Evolutionary conservation across 2,113 vertebrate genomes (phyloP), one percentile per base, ranked within the genome.

Genomic region (Ctenomys sociabilis): DNA sequence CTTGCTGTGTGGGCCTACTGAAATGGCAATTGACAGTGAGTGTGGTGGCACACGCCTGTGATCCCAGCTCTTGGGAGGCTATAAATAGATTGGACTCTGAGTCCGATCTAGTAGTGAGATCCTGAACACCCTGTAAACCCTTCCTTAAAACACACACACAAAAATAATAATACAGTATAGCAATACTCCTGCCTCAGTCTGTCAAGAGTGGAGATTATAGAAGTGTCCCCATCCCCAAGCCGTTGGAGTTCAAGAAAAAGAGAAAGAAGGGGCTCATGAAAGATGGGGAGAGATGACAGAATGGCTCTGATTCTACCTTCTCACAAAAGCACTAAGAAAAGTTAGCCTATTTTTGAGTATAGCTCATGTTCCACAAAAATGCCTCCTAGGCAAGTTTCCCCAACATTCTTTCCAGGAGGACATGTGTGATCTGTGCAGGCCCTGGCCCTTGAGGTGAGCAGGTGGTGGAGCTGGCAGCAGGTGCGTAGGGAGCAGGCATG

Each of bases 401-500:
- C 77, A 68, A 4, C 32, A 52, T 77, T 90, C 85, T 88, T 85
- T 61, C 90, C 19, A 57, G 70, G 75, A 88, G 72, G 43, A 96
- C 77, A 61, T 0, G 0, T 21, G 37, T 35, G 68, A 26, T 52
- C 24, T 8, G 0, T 0, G 0, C 10, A 19, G 6, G 7, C 30
- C 2, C 59, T 59, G 37, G 24, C 30, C 30, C 45, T 59, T 1
- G 2, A 37, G 35, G 14, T 6, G 57, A 37, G 3, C 2, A 43
- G 30, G 24, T 19, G 4, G 1, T 32, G 26, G 68, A 45, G 7
- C 32, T 8, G 37, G 5, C 2, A 40, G 12, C 9, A 40, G 35
- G 26, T 9, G 7, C 9, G 24, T 49, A 4, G 1, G 7, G 49
- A 30, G 26, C 61, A 61, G 54, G 11, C n/a, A 4, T 5, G 52